A percentile compares a stretch with the other conserved stretches of the same genome.
These are phyloP conservation scores for Misgurnus anguillicaudatus DNA, from an alignment of 2,113 vertebrate species.

Conservation along the genomic window DNA sequence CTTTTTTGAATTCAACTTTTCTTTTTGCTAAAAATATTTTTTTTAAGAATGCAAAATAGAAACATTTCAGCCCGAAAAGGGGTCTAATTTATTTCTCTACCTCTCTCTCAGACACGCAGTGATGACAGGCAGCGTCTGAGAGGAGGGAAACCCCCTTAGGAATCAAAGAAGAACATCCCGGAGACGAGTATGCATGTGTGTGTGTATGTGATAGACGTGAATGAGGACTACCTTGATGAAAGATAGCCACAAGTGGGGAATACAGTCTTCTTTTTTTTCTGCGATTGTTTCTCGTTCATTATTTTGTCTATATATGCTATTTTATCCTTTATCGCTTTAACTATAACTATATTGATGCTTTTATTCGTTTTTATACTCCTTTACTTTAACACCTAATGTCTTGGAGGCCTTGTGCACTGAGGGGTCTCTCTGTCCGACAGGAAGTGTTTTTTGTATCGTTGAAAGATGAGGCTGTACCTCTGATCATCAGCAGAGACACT, in stretches of 20 bases:
- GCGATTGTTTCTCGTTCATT: background rate
- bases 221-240: constrained; percentile 67
- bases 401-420: background rate
- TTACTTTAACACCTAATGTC: background rate
- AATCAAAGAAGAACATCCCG: constrained; percentile 84
- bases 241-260: constrained; percentile 54
- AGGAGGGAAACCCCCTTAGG: constrained; percentile 82
- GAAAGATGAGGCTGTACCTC: constrained; percentile 31
- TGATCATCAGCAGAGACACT: constrained; percentile 43
- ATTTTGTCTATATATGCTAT: background rate
- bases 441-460: constrained; percentile 34
- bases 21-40: no score
- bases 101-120: constrained; percentile 69
- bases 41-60: no score
- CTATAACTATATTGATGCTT: background rate
- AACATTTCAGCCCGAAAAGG: no score
- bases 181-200: constrained; percentile 80
- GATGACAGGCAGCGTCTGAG: constrained; percentile 87
- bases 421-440: constrained; percentile 37
- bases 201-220: constrained; percentile 77
- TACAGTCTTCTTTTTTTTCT: background rate
- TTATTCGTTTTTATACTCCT: background rate
- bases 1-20: no score
- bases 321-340: background rate
- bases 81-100: constrained; percentile 38